Percentiles rank a stretch among this genome's conserved stretches.
These are phyloP conservation scores for Platysteira castanea DNA, from an alignment of 2,113 vertebrate genomes.

Conservation along the genomic window DNA sequence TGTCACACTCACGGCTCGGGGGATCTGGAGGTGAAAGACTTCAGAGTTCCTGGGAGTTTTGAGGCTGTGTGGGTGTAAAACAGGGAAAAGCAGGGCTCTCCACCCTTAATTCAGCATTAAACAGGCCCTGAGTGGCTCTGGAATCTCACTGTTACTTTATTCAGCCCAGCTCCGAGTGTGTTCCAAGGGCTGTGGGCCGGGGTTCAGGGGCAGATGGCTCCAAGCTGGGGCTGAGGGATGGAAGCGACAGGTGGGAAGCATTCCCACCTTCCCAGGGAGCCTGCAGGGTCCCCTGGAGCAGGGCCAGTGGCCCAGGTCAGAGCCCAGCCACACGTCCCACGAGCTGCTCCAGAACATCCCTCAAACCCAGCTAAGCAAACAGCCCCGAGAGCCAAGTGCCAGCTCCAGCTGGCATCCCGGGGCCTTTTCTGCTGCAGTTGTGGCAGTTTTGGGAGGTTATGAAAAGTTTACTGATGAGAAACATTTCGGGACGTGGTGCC, in stretches of 20 bases:
- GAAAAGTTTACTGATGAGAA: constrained; percentile 53
- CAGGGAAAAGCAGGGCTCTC: not conserved
- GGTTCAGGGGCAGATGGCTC: not conserved
- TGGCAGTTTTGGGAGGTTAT: constrained; percentile 44
- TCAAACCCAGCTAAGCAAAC: constrained; percentile 35
- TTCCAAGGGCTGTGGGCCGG: not conserved
- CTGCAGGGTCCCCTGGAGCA: not conserved
- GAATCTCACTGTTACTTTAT: not conserved
- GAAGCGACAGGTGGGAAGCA: constrained; percentile 4
- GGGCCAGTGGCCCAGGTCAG: not conserved
- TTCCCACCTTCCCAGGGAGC: not conserved
- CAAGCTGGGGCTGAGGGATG: not conserved
- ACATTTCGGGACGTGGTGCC: not conserved
- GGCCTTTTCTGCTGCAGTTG: not conserved
- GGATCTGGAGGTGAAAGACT: not conserved
- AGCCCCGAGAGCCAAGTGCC: constrained; percentile 13
- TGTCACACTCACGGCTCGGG: accelerated
- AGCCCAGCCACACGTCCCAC: not conserved
- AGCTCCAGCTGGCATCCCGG: constrained; percentile 35
- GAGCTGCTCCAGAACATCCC: constrained; percentile 15
- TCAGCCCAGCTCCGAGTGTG: not conserved
- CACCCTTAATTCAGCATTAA: not conserved
- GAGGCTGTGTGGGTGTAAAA: not conserved
- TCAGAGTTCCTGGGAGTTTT: not conserved
- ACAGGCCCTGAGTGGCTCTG: not conserved